Evolutionary conservation across 1,140 invertebrate genomes (phyloP), one percentile per base, ranked within the genome.

Genomic region (Euschistus heros): DNA sequence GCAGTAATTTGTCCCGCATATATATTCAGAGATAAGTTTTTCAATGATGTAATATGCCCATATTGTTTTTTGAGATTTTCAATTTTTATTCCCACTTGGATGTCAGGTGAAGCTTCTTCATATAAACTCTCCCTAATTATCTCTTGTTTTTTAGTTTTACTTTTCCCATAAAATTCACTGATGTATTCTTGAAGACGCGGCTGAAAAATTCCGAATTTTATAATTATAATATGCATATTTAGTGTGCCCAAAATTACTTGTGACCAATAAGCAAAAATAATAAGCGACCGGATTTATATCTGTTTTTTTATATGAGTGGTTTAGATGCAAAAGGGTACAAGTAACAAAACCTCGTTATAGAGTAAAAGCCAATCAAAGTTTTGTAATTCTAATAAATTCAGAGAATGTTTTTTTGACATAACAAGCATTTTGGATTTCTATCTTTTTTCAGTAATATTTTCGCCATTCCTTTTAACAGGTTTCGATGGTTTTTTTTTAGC

Each of bases 1-100:
- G 91, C 91, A 71, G 93, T 87, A 1, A 94, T 89, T 75, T 94
- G 88, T 0, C 88, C 91, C 27, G 70, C 61, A 64, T 71, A 71
- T 13, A 72, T 62, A 59, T 72, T 66, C 24, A 72, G 47, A 57
- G 69, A 67, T 0, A 71, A 64, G 18, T 67, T 68, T 46, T 71
- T 68, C 3, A 72, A 67, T n/a, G 71, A 70, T 47, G 42, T 54
- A 8, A 70, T 20, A 47, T 66, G 65, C 3, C 65, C 65, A 62
- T 63, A 68, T 18, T 30, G 62, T 62, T 69, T 69, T 0, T 37
- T 14, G 18, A 57, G 24, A 14, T 57, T 57, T 26, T 17, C 18
- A 57, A 57, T 57, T 24, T 57, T 22, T 15, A 57, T 17, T 22
- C 54, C 54, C 5, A 27, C 22, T 57, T 57, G 22, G 26, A 57